These are phyloP conservation scores for Falco naumanni DNA, from an alignment of 2,797 vertebrate genomes.

Conservation along the genomic window DNA sequence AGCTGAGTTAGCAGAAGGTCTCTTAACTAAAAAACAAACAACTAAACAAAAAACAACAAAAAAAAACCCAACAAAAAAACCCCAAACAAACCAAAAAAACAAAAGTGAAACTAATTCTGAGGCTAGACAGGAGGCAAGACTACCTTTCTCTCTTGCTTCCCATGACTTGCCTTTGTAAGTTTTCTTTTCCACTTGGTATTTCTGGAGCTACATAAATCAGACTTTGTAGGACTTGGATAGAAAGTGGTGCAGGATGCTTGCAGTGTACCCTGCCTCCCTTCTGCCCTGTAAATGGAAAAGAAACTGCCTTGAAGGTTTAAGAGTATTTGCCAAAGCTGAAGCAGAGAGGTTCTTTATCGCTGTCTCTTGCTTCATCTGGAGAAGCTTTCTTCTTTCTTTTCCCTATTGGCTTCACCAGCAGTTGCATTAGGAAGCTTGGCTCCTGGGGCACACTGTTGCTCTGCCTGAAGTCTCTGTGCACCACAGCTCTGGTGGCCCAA, in stretches of 20 bases:
- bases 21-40: neutral
- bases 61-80: too few relatives aligned
- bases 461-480: neutral
- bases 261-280: neutral
- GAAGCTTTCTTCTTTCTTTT: neutral
- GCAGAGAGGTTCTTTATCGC: neutral
- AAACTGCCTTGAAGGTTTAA: neutral
- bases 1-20: neutral
- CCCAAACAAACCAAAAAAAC: neutral
- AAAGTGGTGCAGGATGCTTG: neutral
- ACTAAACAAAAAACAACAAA: too few relatives aligned
- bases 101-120: neutral
- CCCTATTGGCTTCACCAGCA: neutral
- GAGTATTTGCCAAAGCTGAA: neutral
- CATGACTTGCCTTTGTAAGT: neutral
- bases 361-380: neutral
- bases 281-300: neutral
- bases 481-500: neutral
- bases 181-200: neutral
- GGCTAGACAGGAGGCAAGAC: neutral
- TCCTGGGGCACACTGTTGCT: accelerated
- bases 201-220: neutral
- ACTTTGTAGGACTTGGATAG: neutral
- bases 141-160: neutral
- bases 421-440: neutral